A percentile compares a stretch with the other conserved stretches of the same genome.
These are phyloP conservation scores for Dusona sp. DNA, from an alignment of 2,888 invertebrate genomes.

Conservation along the genomic window DNA sequence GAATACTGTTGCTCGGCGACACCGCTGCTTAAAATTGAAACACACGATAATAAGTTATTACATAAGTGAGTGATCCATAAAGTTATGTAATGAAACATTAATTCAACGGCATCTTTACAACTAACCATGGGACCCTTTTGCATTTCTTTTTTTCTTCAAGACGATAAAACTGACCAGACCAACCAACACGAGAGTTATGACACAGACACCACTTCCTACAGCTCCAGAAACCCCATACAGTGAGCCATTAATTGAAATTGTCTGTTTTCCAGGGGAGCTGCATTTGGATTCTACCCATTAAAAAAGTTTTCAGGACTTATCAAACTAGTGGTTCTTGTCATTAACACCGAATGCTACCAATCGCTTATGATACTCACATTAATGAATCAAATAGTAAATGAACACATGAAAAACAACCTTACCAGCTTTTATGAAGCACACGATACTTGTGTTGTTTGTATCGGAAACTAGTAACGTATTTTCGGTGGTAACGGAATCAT, in stretches of 20 bases:
- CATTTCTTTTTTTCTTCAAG: slow-evolving; percentile 17
- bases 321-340: neutral
- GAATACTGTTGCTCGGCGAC: slow-evolving; percentile 32
- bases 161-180: slow-evolving; percentile 15
- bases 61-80: neutral
- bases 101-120: neutral
- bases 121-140: slow-evolving; percentile 2
- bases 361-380: neutral
- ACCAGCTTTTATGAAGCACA: slow-evolving; percentile 50
- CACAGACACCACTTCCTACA: slow-evolving; percentile 6
- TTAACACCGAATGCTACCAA: neutral
- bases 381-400: neutral
- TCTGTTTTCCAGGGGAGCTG: neutral
- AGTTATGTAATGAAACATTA: neutral
- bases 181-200: neutral
- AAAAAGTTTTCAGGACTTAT: neutral
- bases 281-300: slow-evolving; percentile 42
- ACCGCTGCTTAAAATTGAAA: slow-evolving; percentile 16
- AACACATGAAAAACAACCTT: neutral
- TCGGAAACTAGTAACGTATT: neutral
- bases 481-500: neutral
- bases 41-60: slow-evolving; percentile 1
- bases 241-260: too few species aligned
- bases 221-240: neutral
- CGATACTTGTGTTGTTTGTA: slow-evolving; percentile 2